Conservation (phyloP, 2,888 invertebrate genomes). For the Scotopteryx bipunctaria region DNA sequence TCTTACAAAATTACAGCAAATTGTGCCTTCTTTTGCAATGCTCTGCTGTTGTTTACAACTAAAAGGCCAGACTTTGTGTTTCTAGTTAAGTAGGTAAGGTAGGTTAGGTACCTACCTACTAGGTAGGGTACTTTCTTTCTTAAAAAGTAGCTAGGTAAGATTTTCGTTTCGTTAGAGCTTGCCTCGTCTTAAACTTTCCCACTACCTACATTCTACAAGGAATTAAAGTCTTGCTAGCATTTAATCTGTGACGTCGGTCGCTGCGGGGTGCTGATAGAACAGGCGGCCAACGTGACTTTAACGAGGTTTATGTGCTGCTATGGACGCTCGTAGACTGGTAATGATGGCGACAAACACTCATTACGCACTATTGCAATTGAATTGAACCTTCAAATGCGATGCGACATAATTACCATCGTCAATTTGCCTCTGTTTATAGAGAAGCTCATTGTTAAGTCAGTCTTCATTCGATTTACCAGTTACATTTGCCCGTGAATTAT, state of each 20-base stretch:
- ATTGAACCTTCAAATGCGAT: constrained; percentile 34
- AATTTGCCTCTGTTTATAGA: constrained; percentile 28
- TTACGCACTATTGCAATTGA: constrained; percentile 35
- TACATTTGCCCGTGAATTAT: constrained; percentile 21
- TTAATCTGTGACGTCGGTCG: constrained; percentile 9
- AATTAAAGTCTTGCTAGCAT: constrained; percentile 8
- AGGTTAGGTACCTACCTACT: too few relatives aligned
- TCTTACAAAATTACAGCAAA: too few relatives aligned
- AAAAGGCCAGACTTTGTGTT: too few relatives aligned
- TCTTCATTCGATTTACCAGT: not conserved
- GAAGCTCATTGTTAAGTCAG: not conserved
- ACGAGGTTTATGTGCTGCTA: constrained; percentile 31
- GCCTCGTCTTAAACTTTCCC: not conserved
- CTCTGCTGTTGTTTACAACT: too few relatives aligned
- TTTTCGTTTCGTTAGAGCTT: not conserved
- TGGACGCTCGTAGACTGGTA: constrained; percentile 30
- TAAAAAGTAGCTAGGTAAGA: too few relatives aligned
- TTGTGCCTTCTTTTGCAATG: too few relatives aligned
- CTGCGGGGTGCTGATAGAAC: constrained; percentile 20
- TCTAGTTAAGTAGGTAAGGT: too few relatives aligned
- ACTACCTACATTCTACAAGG: constrained; percentile 1
- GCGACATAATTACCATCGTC: constrained; percentile 25
- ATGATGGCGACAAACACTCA: constrained; percentile 34
- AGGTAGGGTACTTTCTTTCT: too few relatives aligned
- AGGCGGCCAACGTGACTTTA: constrained; percentile 25